Base-by-base conservation (phyloP, 1,140 invertebrate genomes). In the Drosophila rufa region DNA sequence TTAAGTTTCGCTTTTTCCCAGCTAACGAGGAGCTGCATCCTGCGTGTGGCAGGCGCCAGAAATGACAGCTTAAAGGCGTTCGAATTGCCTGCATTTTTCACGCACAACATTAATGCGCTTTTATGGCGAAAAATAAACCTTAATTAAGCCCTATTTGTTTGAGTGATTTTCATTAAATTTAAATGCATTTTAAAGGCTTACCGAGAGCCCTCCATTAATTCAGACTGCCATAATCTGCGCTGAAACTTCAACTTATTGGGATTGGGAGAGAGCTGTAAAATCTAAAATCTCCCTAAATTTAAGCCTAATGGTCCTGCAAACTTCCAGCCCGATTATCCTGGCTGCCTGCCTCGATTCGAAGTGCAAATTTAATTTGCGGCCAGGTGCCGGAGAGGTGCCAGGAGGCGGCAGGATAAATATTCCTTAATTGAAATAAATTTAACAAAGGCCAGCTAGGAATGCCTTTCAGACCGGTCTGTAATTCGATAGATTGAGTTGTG, bases 331-430 rank as follows among this genome's bases (percentile, higher is more conserved):
- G 47, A 55, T 38, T 38, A 55, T 55, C 51, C 48, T n/a, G 25
- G 25, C 22, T 43, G 38, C 27, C 36, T 56, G 55, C 2, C 53
- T 50, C 36, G n/a, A 56, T 51, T 46, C 27, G 25, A 68, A 68
- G 48, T 58, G 62, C 33, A 77, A 84, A 70, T 84, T 70, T 40
- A 80, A 73, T 84, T 84, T 77, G 59, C 25, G 53, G 51, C 47
- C 82, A 30, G 22, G 22, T 25, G 22, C 22, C 22, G 22, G 22
- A 2, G 22, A 75, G 55, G 33, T 19, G 55, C 14, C 22, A 40
- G 14, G 25, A 19, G 33, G 17, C 11, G 36, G n/a, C 15, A 4
- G 5, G 9, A 40, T 15, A 14, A 36, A 15, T 36, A 33, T n/a
- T 40, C 3, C 33, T 57, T 66, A 66, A 84, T 84, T 84, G 73